Evolutionary conservation across 2,888 invertebrate species (phyloP).

Genomic region (Watsonalla cultraria): DNA sequence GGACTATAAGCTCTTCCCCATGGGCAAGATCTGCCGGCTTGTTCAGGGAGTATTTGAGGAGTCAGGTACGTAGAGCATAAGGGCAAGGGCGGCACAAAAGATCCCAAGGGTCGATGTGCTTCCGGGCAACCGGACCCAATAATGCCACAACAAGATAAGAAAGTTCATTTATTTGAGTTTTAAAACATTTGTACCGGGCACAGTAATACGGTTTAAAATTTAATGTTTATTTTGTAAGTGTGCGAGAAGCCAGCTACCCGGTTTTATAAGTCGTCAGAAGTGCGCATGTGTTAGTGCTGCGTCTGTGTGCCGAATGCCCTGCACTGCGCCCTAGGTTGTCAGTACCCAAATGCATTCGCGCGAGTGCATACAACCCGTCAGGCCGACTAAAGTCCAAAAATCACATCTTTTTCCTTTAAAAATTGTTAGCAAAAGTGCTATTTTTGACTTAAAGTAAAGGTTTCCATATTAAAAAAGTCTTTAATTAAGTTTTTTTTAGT

Average conservation of each 20-base stretch:
- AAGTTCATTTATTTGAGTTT: no score
- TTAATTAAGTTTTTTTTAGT: constrained; percentile 3
- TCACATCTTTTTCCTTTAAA: not conserved
- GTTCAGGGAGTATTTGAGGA: no score
- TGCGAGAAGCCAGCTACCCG: constrained; percentile 9
- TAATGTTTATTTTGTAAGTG: constrained; percentile 9
- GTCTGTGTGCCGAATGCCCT: constrained; percentile 22
- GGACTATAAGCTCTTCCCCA: no score
- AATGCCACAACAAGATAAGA: no score
- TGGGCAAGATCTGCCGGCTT: no score
- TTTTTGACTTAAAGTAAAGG: no score
- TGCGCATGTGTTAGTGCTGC: constrained; percentile 15
- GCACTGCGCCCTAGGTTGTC: constrained; percentile 22
- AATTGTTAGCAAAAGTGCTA: not conserved
- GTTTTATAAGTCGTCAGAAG: constrained; percentile 6
- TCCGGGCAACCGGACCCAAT: no score
- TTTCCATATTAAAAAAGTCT: no score
- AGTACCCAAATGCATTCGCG: constrained; percentile 27
- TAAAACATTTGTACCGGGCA: not conserved
- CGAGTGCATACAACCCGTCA: constrained; percentile 21
- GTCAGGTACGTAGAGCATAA: no score
- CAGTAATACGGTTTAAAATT: not conserved
- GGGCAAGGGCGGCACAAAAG: no score
- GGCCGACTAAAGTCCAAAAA: constrained; percentile 5
- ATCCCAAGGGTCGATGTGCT: no score